Base-by-base conservation (phyloP, 2,797 vertebrate species). In the Sebastes diaconus region DNA sequence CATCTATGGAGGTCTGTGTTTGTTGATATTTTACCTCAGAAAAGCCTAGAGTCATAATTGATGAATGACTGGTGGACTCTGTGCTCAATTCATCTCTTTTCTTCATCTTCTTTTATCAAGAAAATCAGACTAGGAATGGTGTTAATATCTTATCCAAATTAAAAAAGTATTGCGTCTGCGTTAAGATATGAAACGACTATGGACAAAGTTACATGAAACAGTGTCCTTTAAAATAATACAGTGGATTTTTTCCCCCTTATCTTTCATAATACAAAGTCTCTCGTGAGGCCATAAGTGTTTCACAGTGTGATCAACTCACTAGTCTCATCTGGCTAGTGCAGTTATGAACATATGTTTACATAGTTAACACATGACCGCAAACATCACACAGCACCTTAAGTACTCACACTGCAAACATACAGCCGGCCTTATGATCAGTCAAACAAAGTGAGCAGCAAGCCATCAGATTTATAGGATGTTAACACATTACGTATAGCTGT, bases 1-100 rank as follows among this genome's bases (percentile, higher is more conserved):
- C 7, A 69, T 80, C 39, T 50, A 18, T 46, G 7, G 64, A 76
- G 70, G 39, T 73, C 27, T 81, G 5, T 73, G 67, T 75, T 70
- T 54, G 34, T 59, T 63, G 30, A 8, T 18, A 32, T 74, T 32
- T 59, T 58, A 52, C 11, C 25, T 54, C 30, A 60, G 77, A 16
- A 13, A 30, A 61, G 12, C 34, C 30, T 18, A 39, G 7, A 59
- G 52, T 30, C 32, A 50, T 69, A 67, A 57, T 16, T 81, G 7
- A 75, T 77, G 8, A 68, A 77, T 71, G 25, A 68, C 52, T 50
- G 42, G 14, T 3, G 20, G 3, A 58, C 59, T 67, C 12, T 68
- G 20, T 24, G 20, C 22, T 68, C 22, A 57, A 25, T 59, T 75
- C 9, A 60, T 46, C 32, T 73, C 32, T 24, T 50, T 50, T 50